Conservation (phyloP, 2,113 vertebrate genomes). For the Corythoichthys haematopterus region DNA sequence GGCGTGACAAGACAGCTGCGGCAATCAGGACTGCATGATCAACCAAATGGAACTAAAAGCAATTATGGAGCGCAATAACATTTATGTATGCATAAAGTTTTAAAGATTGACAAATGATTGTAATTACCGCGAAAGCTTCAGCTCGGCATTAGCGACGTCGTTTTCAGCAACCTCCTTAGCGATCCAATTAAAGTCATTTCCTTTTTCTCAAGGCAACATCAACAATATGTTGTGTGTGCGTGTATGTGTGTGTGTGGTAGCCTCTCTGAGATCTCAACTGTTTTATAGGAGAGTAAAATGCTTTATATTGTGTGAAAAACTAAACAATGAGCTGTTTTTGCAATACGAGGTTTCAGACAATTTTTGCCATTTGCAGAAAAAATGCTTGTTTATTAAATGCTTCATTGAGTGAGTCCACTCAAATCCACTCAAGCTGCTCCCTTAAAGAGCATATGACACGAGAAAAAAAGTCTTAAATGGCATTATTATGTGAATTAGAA, state of each 20-base stretch:
- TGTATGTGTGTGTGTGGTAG: neutral
- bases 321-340: neutral
- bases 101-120: slow-evolving; percentile 76
- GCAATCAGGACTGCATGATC: slow-evolving; percentile 81
- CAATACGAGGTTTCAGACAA: neutral
- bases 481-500: no score
- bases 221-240: neutral
- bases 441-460: no score
- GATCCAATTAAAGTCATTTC: slow-evolving; percentile 42
- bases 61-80: slow-evolving; percentile 88
- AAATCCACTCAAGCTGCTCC: no score
- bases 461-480: no score
- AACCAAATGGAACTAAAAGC: slow-evolving; percentile 88
- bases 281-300: neutral
- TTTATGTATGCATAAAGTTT: slow-evolving; percentile 85
- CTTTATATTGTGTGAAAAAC: neutral
- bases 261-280: neutral
- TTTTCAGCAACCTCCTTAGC: slow-evolving; percentile 25
- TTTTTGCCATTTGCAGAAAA: neutral
- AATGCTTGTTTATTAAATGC: no score
- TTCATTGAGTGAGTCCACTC: no score
- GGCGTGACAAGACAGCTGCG: slow-evolving; percentile 38
- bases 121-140: slow-evolving; percentile 39
- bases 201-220: neutral
- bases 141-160: slow-evolving; percentile 39